Percentiles rank a stretch among this genome's conserved stretches.
These are phyloP conservation scores for Agriopis aurantiaria DNA, from an alignment of 2,888 invertebrate species.

Conservation along the genomic window DNA sequence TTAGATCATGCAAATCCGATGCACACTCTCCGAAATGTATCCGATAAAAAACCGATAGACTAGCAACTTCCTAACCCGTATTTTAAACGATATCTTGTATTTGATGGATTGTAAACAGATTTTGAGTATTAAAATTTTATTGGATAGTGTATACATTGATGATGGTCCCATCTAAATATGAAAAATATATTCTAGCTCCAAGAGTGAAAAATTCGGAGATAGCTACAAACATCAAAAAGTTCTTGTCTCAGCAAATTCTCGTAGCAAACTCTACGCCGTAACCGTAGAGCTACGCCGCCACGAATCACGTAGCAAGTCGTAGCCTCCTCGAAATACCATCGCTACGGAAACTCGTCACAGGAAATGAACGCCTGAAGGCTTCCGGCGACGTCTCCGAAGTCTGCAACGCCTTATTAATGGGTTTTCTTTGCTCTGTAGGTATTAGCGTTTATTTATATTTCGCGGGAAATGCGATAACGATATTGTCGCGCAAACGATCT, in stretches of 20 bases:
- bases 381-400: conserved; percentile 40
- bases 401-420: conserved; percentile 44
- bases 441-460: conserved; percentile 37
- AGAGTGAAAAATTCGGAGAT: too few species aligned
- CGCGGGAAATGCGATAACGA: conserved; percentile 38
- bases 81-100: too few species aligned
- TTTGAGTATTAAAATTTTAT: too few species aligned
- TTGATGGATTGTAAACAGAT: too few species aligned
- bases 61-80: too few species aligned
- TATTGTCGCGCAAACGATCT: conserved; percentile 38
- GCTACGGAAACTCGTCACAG: conserved; percentile 44
- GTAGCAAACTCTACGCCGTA: conserved; percentile 5
- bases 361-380: conserved; percentile 54
- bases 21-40: too few species aligned
- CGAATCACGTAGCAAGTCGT: conserved; percentile 37
- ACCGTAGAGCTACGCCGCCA: not conserved
- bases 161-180: too few species aligned
- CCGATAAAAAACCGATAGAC: too few species aligned
- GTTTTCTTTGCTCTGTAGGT: conserved; percentile 35
- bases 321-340: conserved; percentile 22
- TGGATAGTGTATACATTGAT: too few species aligned
- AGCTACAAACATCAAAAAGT: too few species aligned
- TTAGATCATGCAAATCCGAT: too few species aligned
- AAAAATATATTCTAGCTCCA: too few species aligned
- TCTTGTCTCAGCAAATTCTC: not conserved